Evolutionary conservation across 2,797 vertebrate species (phyloP).

Genomic region (Coracias cyanogaster): DNA sequence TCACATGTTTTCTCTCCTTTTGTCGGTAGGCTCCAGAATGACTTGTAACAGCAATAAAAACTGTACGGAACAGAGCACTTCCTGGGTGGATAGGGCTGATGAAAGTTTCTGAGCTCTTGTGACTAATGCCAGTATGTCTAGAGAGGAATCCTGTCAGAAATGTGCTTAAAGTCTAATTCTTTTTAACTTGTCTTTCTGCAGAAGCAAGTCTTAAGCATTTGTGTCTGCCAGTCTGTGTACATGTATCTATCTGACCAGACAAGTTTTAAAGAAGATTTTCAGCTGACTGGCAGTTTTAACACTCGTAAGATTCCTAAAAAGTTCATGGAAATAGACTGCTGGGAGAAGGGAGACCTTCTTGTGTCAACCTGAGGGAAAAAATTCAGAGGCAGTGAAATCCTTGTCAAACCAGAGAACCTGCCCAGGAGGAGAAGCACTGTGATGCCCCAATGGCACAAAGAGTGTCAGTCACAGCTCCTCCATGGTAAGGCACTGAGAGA

Average conservation of each 20-base stretch:
- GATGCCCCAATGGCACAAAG: neutral
- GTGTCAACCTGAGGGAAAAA: neutral
- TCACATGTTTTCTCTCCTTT: constrained; percentile 11
- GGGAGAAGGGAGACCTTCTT: neutral
- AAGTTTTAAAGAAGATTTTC: constrained; percentile 19
- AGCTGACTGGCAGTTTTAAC: constrained; percentile 16
- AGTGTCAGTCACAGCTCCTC: neutral
- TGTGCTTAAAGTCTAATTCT: constrained; percentile 17
- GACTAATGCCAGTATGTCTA: neutral
- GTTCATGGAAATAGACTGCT: neutral
- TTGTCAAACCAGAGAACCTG: neutral
- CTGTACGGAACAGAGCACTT: neutral
- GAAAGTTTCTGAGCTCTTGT: constrained; percentile 5
- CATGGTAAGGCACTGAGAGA: neutral
- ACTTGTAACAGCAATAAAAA: neutral
- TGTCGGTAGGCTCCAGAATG: constrained; percentile 1
- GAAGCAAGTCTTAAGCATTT: neutral
- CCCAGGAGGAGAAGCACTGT: neutral
- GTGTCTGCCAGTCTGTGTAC: neutral
- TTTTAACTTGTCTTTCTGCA: neutral
- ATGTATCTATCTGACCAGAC: constrained; percentile 15
- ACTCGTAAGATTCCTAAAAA: neutral
- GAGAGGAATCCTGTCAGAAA: constrained; percentile 42
- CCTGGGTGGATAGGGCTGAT: neutral
- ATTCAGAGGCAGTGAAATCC: neutral